Conservation (phyloP, 2,113 vertebrate species). For the Hystrix brachyura region DNA sequence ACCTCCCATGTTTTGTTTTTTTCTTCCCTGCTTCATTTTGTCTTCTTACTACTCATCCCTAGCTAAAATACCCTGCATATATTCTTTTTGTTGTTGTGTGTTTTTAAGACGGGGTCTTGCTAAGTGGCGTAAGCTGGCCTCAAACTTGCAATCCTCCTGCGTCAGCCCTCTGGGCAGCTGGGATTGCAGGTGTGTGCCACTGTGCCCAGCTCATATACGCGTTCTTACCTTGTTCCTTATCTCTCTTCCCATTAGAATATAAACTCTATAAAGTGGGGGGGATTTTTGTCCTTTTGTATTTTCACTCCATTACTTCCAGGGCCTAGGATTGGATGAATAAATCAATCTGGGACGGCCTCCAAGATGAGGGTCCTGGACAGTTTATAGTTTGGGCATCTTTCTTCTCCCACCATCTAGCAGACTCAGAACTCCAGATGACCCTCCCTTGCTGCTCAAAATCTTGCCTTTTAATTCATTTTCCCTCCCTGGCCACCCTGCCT, state of each 20-base stretch:
- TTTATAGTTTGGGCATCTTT: neutral
- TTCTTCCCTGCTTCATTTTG: neutral
- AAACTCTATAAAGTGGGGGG: neutral
- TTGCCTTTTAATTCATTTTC: neutral
- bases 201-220: neutral
- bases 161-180: neutral
- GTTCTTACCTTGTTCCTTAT: neutral
- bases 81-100: too few relatives aligned
- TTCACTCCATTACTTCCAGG: neutral
- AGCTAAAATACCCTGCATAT: fast-evolving
- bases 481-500: fast-evolving
- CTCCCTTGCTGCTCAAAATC: neutral
- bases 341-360: neutral
- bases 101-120: neutral
- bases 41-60: neutral
- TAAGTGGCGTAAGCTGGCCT: neutral
- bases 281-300: neutral
- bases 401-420: neutral
- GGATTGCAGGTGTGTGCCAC: neutral
- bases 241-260: neutral
- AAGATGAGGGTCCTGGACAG: too few relatives aligned
- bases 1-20: neutral
- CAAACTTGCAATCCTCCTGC: neutral
- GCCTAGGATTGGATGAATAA: neutral
- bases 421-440: neutral